phyloP scores from a whole-genome alignment of 2,888 invertebrate species.

The Perizoma affinitatum region DNA sequence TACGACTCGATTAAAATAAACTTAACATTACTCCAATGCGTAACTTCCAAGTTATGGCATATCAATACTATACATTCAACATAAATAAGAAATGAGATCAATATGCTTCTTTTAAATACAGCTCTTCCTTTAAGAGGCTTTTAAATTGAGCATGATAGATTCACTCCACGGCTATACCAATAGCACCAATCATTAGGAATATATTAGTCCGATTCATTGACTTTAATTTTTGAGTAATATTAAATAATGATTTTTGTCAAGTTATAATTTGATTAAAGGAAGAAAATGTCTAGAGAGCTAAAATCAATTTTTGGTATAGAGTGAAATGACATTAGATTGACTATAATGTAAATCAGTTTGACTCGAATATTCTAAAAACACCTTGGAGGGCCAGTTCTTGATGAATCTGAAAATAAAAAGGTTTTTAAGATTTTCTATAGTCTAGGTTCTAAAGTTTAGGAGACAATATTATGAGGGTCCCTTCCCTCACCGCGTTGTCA shows the following conservation, averaged over 20 bases:
- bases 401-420: conserved; percentile 51
- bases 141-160: conserved; percentile 30
- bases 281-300: conserved; percentile 67
- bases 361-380: conserved; percentile 14
- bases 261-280: conserved; percentile 46
- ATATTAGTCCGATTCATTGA: conserved; percentile 26
- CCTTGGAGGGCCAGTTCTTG: conserved; percentile 40
- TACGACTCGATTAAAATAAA: conserved; percentile 52
- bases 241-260: conserved; percentile 25
- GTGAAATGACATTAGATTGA: conserved; percentile 47
- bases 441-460: no score
- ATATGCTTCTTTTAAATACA: conserved; percentile 57
- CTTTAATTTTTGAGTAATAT: conserved; percentile 17
- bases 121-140: conserved; percentile 26
- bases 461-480: no score
- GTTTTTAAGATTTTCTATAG: no score
- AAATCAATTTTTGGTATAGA: conserved; percentile 59
- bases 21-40: conserved; percentile 67
- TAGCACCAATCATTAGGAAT: conserved; percentile 37
- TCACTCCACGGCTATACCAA: conserved; percentile 32
- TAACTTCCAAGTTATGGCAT: conserved; percentile 73
- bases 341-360: conserved; percentile 48
- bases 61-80: conserved; percentile 69
- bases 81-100: conserved; percentile 81
- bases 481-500: no score